Percentiles rank a stretch among this genome's conserved stretches.
phyloP scores from a whole-genome alignment of 2,888 invertebrate genomes.

The Orchesella flavescens region DNA sequence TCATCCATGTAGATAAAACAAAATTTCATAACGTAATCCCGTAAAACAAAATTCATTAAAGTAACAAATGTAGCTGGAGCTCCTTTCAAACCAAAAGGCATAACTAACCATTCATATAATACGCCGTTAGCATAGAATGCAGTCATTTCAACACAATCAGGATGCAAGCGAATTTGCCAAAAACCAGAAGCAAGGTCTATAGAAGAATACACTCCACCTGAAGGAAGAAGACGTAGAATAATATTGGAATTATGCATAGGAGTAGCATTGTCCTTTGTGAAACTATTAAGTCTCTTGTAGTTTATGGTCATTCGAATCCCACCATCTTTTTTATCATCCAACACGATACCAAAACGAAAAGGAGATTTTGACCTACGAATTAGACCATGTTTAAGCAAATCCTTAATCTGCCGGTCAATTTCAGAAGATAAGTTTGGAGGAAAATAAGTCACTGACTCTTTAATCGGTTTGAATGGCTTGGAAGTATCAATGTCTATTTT shows the following conservation, averaged over 20 bases:
- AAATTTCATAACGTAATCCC: conserved; percentile 10
- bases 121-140: conserved; percentile 60
- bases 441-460: background rate
- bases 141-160: conserved; percentile 48
- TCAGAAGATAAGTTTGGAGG: conserved; percentile 1
- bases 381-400: conserved; percentile 34
- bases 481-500: background rate
- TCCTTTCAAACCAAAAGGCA: conserved; percentile 61
- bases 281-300: conserved; percentile 33
- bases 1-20: conserved; percentile 49
- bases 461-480: background rate
- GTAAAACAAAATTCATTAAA: conserved; percentile 50
- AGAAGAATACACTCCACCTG: conserved; percentile 28
- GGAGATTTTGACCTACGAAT: conserved; percentile 30
- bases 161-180: conserved; percentile 48
- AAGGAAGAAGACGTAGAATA: conserved; percentile 45
- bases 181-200: conserved; percentile 40
- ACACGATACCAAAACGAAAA: conserved; percentile 16
- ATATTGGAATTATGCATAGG: conserved; percentile 47
- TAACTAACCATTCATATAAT: conserved; percentile 47
- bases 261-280: conserved; percentile 21
- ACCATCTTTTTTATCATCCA: conserved; percentile 25
- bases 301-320: conserved; percentile 35
- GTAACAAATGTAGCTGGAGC: conserved; percentile 55
- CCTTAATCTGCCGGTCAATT: conserved; percentile 20